These are phyloP conservation scores for Petroica traversi DNA, from an alignment of 2,113 vertebrate genomes.

Conservation along the genomic window DNA sequence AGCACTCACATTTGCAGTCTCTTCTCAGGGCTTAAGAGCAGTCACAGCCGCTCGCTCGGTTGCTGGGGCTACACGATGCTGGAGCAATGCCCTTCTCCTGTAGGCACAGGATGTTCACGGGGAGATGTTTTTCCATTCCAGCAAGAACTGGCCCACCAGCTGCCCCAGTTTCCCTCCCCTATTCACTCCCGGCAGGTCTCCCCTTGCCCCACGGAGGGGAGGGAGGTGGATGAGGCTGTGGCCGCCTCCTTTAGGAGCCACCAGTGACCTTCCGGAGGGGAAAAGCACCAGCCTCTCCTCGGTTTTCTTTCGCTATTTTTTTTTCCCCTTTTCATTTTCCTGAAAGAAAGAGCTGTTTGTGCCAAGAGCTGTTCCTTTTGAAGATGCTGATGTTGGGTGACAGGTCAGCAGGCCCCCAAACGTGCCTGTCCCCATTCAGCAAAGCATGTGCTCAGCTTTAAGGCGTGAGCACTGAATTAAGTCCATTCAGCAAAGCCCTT, in stretches of 20 bases:
- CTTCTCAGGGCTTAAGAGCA: background rate
- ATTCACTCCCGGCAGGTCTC: background rate
- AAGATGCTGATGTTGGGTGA: slow-evolving; percentile 36
- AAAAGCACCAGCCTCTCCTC: background rate
- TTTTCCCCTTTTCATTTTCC: background rate
- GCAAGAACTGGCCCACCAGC: background rate
- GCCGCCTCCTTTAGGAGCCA: background rate
- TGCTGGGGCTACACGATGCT: background rate
- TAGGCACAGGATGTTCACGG: background rate
- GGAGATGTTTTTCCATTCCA: background rate
- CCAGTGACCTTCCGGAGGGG: background rate
- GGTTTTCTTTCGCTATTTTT: background rate
- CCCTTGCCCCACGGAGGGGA: background rate
- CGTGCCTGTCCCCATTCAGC: background rate
- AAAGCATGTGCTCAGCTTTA: background rate
- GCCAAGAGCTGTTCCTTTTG: slow-evolving; percentile 6
- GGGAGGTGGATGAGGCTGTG: background rate
- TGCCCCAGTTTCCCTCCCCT: background rate
- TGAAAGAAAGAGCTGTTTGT: slow-evolving; percentile 28
- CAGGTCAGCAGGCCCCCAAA: slow-evolving; percentile 4
- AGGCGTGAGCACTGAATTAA: background rate
- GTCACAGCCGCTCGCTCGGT: accelerated
- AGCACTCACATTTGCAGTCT: background rate
- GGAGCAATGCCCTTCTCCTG: background rate
- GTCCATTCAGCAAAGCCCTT: background rate